These are phyloP conservation scores for Lagorchestes hirsutus DNA, from an alignment of 2,797 vertebrate species.

Conservation along the genomic window DNA sequence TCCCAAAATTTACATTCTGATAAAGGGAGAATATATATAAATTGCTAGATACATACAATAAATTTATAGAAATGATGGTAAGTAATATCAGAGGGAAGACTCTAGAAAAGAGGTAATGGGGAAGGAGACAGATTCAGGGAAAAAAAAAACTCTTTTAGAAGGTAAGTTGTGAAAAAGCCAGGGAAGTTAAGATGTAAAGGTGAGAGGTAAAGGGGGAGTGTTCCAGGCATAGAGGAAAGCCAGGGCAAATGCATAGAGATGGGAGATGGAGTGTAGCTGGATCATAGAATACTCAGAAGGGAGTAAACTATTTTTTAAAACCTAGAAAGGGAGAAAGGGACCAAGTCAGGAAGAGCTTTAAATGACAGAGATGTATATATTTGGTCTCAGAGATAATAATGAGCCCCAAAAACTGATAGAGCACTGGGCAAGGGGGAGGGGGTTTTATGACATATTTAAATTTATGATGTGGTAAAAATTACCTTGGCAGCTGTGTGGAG, in stretches of 20 bases:
- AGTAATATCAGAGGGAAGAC: background rate
- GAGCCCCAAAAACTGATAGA: background rate
- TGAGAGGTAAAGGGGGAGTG: background rate
- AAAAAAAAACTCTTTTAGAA: background rate
- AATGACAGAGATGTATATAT: background rate
- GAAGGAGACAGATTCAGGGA: background rate
- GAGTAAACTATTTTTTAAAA: background rate
- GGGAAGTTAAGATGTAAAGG: background rate
- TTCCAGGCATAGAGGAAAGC: background rate
- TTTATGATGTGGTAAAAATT: background rate
- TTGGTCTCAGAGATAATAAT: background rate
- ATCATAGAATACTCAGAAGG: background rate
- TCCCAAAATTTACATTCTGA: background rate
- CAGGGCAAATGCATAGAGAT: background rate
- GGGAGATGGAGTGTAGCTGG: background rate
- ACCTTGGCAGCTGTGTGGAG: background rate
- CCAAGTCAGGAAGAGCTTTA: background rate
- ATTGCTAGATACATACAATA: background rate
- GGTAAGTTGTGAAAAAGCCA: background rate
- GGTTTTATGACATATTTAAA: background rate
- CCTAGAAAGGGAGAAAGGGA: background rate
- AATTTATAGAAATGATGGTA: background rate
- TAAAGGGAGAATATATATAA: background rate
- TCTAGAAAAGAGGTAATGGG: background rate
- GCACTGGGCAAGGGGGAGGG: background rate